Evolutionary conservation across 2,888 invertebrate genomes (phyloP).

Genomic region (Hypolimnas misippus): DNA sequence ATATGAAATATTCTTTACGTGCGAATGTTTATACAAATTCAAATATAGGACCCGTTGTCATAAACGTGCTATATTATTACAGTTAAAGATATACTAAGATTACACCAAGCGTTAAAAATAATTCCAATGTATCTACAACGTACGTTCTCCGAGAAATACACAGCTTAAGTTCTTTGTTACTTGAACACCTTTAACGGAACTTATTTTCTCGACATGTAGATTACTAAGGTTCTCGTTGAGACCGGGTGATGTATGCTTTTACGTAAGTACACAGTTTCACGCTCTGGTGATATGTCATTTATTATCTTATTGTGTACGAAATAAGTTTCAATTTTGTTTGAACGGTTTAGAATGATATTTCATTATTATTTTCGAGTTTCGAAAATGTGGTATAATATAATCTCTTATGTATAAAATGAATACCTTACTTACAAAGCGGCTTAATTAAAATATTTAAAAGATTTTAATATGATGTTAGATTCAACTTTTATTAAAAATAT

Average conservation of each 20-base stretch:
- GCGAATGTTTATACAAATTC: neutral
- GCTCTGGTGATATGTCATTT: conserved; percentile 3
- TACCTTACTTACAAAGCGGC: too few species aligned
- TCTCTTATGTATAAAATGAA: too few species aligned
- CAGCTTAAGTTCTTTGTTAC: conserved; percentile 25
- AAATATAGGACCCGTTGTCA: neutral
- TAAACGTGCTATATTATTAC: neutral
- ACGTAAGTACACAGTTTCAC: conserved; percentile 27
- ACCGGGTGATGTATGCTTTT: conserved; percentile 35
- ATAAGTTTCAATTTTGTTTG: conserved; percentile 1
- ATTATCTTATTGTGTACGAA: neutral
- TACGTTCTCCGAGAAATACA: conserved; percentile 18
- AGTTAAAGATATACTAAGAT: neutral
- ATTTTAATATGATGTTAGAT: neutral
- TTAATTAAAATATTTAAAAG: too few species aligned
- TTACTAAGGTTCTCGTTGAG: conserved; percentile 35
- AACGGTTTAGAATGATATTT: neutral
- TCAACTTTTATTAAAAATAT: neutral
- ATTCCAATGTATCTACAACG: too few species aligned
- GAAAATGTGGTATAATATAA: too few species aligned
- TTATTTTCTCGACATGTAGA: conserved; percentile 40
- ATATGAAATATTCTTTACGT: neutral
- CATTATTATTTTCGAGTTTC: conserved; percentile 6
- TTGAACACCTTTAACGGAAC: conserved; percentile 28
- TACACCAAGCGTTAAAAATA: neutral